Percentiles rank a stretch among this genome's conserved stretches.
Evolutionary conservation across 2,113 vertebrate species (phyloP).

Genomic region (Neotragus moschatus): DNA sequence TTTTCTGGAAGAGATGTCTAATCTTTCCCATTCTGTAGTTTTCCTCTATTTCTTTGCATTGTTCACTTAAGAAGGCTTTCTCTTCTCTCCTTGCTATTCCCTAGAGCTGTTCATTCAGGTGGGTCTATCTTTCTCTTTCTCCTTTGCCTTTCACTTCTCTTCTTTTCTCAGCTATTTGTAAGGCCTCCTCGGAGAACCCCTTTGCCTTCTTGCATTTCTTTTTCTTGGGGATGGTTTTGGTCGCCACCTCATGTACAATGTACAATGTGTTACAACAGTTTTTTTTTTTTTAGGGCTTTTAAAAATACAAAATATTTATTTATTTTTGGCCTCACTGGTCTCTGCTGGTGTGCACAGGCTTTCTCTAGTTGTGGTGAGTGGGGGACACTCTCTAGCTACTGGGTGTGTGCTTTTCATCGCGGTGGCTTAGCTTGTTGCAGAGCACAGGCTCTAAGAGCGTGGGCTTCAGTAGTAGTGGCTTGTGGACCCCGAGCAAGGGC

Average conservation of each 20-base stretch:
- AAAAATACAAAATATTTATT: background rate
- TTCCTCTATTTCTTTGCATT: background rate
- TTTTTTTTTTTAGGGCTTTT: background rate
- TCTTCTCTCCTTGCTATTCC: background rate
- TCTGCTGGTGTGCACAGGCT: background rate
- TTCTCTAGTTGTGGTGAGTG: background rate
- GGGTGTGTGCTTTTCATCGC: background rate
- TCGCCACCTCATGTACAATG: background rate
- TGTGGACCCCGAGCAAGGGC: background rate
- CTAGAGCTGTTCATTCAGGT: background rate
- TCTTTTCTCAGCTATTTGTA: background rate
- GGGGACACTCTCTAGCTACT: background rate
- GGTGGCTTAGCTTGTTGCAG: background rate
- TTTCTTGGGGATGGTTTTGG: background rate
- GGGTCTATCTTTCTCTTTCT: background rate
- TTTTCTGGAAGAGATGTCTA: background rate
- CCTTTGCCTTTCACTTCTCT: background rate
- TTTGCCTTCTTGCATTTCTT: background rate
- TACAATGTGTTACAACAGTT: background rate
- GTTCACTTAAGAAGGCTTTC: background rate
- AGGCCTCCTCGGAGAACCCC: background rate
- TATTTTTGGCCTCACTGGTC: background rate
- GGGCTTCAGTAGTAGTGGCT: background rate
- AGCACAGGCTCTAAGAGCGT: background rate
- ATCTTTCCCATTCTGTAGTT: background rate